Evolutionary conservation across 2,888 invertebrate species (phyloP), one percentile per base, ranked within the genome.

Genomic region (Diarsia dahlii): DNA sequence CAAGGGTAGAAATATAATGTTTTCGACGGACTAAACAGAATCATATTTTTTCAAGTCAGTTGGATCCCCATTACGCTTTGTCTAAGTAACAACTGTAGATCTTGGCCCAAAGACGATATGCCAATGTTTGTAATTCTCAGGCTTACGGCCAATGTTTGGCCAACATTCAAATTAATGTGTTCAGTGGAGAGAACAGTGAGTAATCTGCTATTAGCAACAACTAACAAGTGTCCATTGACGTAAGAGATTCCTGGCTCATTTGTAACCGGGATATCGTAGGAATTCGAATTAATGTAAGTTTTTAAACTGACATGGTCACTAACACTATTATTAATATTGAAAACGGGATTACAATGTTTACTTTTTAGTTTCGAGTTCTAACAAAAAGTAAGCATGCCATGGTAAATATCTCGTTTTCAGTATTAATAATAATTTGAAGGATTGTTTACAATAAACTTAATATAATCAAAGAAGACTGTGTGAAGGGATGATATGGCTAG

Each of bases 241-340:
- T 76, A 74, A 78, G 71, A 80, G 70, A 87, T 88, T 82, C 85
- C 82, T 69, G 45, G 39, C n/a, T 64, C 78, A 80, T 78, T 82
- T 71, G 45, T 69, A 74, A 68, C 12, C 48, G 39, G 46, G 20
- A 71, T 67, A 69, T 74, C 46, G 45, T 34, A 63, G 58, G 46
- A 77, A 68, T 69, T 74, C 56, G 34, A 28, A 63, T 60, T 60
- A 67, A 48, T 60, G 28, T 28, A 2, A 28, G 28, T 28, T 28
- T 28, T 28, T 28, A 28, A 28, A 28, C 28, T 28, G 28, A 28
- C 28, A 28, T 28, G 28, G 28, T 28, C 28, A 28, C 28, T 28
- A 28, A 28, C 28, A 28, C 28, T 28, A 28, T 28, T 28, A 28
- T 28, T 28, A 28, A 28, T 28, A n/a, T 28, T 28, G 28, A 28